These are phyloP conservation scores for Gasterosteus aculeatus DNA, from an alignment of 2,113 vertebrate species.

Conservation along the genomic window DNA sequence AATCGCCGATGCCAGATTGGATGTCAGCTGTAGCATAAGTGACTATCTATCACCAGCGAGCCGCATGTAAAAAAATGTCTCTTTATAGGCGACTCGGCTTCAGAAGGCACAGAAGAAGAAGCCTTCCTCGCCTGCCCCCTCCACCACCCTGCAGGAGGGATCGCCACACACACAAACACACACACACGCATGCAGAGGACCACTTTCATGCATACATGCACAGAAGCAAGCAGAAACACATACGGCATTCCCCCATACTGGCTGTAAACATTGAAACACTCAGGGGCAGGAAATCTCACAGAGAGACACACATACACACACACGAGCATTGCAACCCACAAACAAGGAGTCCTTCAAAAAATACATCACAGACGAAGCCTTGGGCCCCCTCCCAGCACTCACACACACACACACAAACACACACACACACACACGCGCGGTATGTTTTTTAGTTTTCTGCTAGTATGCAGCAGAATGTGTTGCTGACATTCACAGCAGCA, in stretches of 20 bases:
- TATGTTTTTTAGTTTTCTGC: slow-evolving; percentile 7
- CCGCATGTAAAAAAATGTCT: slow-evolving; percentile 56
- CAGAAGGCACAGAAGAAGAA: slow-evolving; percentile 51
- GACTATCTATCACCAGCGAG: slow-evolving; percentile 73
- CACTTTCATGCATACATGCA: background rate
- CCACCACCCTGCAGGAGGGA: slow-evolving; percentile 56
- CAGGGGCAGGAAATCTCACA: slow-evolving; percentile 10
- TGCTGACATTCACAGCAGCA: slow-evolving; percentile 20
- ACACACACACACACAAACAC: slow-evolving; percentile 1
- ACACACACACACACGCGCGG: background rate
- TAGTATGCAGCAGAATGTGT: slow-evolving; percentile 2
- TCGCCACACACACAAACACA: slow-evolving; percentile 27
- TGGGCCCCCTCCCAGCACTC: slow-evolving; percentile 40
- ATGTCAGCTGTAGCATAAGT: slow-evolving; percentile 77
- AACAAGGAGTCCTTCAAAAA: slow-evolving; percentile 34
- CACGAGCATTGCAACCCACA: slow-evolving; percentile 52
- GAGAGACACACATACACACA: background rate
- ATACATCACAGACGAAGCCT: slow-evolving; percentile 51
- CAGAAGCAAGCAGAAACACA: slow-evolving; percentile 2
- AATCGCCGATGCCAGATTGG: slow-evolving; percentile 78
- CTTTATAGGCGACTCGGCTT: slow-evolving; percentile 69
- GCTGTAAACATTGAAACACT: slow-evolving; percentile 41
- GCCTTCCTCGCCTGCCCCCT: slow-evolving; percentile 38
- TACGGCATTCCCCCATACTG: background rate
- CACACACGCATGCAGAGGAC: background rate